phyloP scores from a whole-genome alignment of 1,140 invertebrate genomes.

The Acarapis woodi region DNA sequence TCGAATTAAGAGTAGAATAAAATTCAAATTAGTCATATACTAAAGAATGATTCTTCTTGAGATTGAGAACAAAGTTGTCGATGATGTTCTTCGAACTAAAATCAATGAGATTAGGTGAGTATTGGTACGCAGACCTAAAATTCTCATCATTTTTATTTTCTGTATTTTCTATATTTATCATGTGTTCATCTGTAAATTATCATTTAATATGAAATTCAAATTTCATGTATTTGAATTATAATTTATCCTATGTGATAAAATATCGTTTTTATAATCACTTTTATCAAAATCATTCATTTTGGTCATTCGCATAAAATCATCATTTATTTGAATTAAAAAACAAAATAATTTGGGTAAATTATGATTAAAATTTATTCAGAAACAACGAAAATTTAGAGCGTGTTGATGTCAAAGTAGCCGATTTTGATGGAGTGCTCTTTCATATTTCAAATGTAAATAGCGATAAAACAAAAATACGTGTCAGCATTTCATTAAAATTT shows the following conservation, averaged over 20 bases:
- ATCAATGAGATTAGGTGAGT: constrained; percentile 22
- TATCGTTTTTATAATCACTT: constrained; percentile 1
- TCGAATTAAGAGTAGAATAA: too few relatives aligned
- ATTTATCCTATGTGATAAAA: neutral
- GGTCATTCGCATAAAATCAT: too few relatives aligned
- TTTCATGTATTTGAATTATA: too few relatives aligned
- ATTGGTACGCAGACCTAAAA: constrained; percentile 2
- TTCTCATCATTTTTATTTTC: too few relatives aligned
- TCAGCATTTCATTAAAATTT: constrained; percentile 93
- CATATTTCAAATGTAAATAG: constrained; percentile 87
- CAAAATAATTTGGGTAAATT: neutral
- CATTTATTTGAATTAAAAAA: too few relatives aligned
- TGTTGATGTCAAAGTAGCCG: constrained; percentile 60
- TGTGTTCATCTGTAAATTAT: too few relatives aligned
- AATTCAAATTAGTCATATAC: too few relatives aligned
- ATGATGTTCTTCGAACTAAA: constrained; percentile 75
- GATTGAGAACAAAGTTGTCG: constrained; percentile 90
- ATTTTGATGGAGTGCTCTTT: constrained; percentile 96
- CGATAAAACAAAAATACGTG: constrained; percentile 75
- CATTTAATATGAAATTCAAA: too few relatives aligned
- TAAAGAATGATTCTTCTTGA: constrained; percentile 99
- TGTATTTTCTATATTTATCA: too few relatives aligned
- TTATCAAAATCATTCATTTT: too few relatives aligned
- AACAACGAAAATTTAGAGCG: constrained; percentile 47
- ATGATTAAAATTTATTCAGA: neutral